Percentiles rank a stretch among this genome's conserved stretches.
Evolutionary conservation across 1,140 invertebrate species (phyloP).

Genomic region (Drosophila lacertosa): DNA sequence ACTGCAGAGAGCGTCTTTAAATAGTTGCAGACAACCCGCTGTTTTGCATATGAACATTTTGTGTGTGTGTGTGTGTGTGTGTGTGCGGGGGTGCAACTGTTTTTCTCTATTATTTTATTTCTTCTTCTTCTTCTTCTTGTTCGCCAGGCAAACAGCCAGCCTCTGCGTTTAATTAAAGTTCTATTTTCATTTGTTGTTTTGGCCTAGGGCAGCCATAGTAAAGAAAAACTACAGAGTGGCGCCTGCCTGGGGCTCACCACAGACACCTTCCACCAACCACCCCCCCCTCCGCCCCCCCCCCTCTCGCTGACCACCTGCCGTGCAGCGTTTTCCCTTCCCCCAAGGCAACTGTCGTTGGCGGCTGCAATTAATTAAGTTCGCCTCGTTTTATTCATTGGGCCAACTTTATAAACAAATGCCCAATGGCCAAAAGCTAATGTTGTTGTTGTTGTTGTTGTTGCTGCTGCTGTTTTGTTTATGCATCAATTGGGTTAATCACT

Average conservation of each 20-base stretch:
- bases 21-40: conserved; percentile 59
- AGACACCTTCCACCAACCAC: conserved; percentile 11
- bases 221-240: conserved; percentile 48
- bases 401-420: conserved; percentile 52
- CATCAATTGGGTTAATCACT: conserved; percentile 73
- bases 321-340: conserved; percentile 13
- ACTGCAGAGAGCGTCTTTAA: conserved; percentile 65
- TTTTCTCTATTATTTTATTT: conserved; percentile 58
- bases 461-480: conserved; percentile 59
- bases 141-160: no score
- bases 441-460: not conserved
- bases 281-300: conserved; percentile 1
- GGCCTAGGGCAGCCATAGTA: conserved; percentile 18
- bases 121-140: no score
- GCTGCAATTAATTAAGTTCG: conserved; percentile 75
- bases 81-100: conserved; percentile 33
- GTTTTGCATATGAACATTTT: conserved; percentile 42
- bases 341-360: conserved; percentile 67
- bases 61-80: not conserved
- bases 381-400: conserved; percentile 34
- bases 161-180: conserved; percentile 73
- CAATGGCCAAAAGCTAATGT: conserved; percentile 21
- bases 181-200: conserved; percentile 74
- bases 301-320: conserved; percentile 36
- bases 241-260: conserved; percentile 39